Conservation (phyloP, 2,888 invertebrate species). For the Orchesella flavescens region DNA sequence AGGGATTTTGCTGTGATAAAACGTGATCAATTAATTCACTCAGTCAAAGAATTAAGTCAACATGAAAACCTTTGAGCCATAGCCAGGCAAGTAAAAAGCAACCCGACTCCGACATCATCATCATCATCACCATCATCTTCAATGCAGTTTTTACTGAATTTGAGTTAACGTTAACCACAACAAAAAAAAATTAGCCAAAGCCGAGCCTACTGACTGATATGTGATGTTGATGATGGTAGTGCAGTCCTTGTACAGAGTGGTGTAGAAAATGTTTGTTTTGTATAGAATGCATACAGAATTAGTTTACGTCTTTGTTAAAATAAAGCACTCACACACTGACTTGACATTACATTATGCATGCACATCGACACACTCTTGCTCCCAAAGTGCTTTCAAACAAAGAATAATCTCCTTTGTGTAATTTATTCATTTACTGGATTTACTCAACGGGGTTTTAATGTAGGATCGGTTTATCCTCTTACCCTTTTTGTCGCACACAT, state of each 20-base stretch:
- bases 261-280: no score
- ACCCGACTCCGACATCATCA: no score
- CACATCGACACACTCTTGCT: no score
- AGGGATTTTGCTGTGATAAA: background rate
- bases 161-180: background rate
- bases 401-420: conserved; percentile 23
- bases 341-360: no score
- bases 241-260: no score
- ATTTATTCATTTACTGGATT: conserved; percentile 24
- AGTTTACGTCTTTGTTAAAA: no score
- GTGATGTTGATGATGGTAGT: no score
- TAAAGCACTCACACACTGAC: no score
- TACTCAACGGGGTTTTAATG: background rate
- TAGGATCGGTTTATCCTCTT: background rate
- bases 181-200: background rate
- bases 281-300: no score
- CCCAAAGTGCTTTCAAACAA: no score
- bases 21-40: conserved; percentile 32
- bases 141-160: background rate
- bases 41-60: conserved; percentile 22
- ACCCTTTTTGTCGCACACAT: background rate
- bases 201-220: no score
- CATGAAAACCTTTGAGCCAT: conserved; percentile 30
- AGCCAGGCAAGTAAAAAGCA: background rate
- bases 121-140: no score